phyloP scores from a whole-genome alignment of 2,888 invertebrate species.

The Megastigmus dorsalis region DNA sequence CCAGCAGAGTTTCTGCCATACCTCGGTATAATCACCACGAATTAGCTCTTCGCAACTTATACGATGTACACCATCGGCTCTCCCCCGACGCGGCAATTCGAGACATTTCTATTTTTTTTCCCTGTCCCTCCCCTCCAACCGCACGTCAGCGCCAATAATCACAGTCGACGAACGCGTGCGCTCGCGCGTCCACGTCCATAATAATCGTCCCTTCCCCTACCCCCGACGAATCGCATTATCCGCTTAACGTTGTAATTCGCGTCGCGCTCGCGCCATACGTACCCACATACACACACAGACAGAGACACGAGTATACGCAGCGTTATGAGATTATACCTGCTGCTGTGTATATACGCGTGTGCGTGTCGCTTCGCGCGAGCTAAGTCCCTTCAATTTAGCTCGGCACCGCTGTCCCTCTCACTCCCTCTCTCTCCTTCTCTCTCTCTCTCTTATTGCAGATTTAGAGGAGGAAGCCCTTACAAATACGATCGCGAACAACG shows the following conservation, averaged over 20 bases:
- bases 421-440: background rate
- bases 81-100: too few relatives aligned
- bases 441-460: too few relatives aligned
- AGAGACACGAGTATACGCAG: background rate
- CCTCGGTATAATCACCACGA: too few relatives aligned
- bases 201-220: slow-evolving; percentile 33
- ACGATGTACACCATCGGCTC: too few relatives aligned
- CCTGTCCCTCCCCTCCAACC: too few relatives aligned
- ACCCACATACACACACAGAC: too few relatives aligned
- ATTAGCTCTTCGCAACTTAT: too few relatives aligned
- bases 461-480: slow-evolving; percentile 2
- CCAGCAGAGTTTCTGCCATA: too few relatives aligned
- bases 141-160: slow-evolving; percentile 19
- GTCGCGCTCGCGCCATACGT: background rate
- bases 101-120: too few relatives aligned
- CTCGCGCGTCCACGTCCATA: background rate
- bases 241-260: slow-evolving; percentile 30
- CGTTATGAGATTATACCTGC: slow-evolving; percentile 13
- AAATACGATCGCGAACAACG: slow-evolving; percentile 5
- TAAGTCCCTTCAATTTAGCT: slow-evolving; percentile 22
- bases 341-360: background rate
- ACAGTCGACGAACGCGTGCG: background rate
- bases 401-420: background rate
- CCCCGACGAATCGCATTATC: slow-evolving; percentile 16
- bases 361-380: background rate